Evolutionary conservation across 1,140 invertebrate species (phyloP).

Genomic region (Lordiphosa collinella): DNA sequence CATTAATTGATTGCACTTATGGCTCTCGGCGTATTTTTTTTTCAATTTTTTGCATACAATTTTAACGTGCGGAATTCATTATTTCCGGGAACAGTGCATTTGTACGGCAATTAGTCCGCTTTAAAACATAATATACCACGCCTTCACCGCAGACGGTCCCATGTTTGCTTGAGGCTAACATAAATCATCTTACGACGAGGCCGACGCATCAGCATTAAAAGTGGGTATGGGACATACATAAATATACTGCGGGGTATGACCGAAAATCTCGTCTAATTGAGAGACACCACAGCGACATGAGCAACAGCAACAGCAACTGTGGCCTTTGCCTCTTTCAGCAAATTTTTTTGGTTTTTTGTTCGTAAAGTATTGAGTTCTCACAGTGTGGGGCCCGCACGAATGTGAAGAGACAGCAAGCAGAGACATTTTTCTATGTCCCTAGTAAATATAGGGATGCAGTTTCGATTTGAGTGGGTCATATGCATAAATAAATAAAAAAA

Average conservation of each 20-base stretch:
- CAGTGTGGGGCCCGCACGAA: constrained; percentile 26
- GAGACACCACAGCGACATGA: constrained; percentile 45
- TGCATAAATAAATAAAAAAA: constrained; percentile 31
- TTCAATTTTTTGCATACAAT: constrained; percentile 11
- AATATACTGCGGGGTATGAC: constrained; percentile 23
- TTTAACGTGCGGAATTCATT: constrained; percentile 61
- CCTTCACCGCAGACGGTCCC: constrained; percentile 28
- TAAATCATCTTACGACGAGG: constrained; percentile 63
- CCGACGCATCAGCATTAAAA: constrained; percentile 28
- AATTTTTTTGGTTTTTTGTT: constrained; percentile 16
- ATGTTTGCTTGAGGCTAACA: constrained; percentile 63
- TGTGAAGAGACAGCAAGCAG: constrained; percentile 24
- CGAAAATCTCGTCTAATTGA: constrained; percentile 67
- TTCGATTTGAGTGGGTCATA: constrained; percentile 46
- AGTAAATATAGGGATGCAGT: too few species aligned
- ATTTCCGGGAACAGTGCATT: constrained; percentile 79
- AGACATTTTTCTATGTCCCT: constrained; percentile 18
- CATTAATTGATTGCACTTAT: constrained; percentile 75
- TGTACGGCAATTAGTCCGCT: constrained; percentile 77
- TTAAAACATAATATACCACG: constrained; percentile 49
- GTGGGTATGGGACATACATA: constrained; percentile 43
- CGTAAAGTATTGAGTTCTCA: constrained; percentile 40
- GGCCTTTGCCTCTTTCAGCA: constrained; percentile 27
- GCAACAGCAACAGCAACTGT: constrained; percentile 16
- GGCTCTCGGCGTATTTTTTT: constrained; percentile 50